Conservation (phyloP, 2,888 invertebrate genomes). For the Eurois occulta region DNA sequence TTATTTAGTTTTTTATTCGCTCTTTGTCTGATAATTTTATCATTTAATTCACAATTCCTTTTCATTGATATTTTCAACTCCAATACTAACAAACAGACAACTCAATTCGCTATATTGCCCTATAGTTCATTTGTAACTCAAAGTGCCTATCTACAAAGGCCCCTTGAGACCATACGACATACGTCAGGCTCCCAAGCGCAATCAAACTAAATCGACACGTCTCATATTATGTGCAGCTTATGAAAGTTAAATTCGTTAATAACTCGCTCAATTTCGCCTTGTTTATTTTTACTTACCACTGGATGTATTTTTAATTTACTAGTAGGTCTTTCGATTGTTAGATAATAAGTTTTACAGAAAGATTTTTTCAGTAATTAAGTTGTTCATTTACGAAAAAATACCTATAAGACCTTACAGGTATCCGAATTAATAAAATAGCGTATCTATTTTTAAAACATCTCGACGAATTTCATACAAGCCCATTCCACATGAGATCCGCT, state of each 20-base stretch:
- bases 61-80: background rate
- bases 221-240: slow-evolving; percentile 61
- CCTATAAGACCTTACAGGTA: background rate
- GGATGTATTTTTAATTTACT: background rate
- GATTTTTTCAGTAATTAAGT: too few relatives aligned
- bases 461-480: too few relatives aligned
- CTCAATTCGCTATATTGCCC: background rate
- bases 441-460: background rate
- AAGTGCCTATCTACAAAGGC: slow-evolving; percentile 31
- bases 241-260: slow-evolving; percentile 59
- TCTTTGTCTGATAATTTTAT: background rate
- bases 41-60: background rate
- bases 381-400: background rate
- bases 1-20: background rate
- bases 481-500: too few relatives aligned
- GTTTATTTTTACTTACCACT: slow-evolving; percentile 21
- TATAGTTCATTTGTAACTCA: slow-evolving; percentile 24
- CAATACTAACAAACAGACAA: background rate
- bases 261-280: slow-evolving; percentile 32
- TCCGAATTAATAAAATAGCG: background rate
- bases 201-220: slow-evolving; percentile 51
- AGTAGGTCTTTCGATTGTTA: background rate
- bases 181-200: slow-evolving; percentile 30
- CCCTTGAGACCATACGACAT: slow-evolving; percentile 33
- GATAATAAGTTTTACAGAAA: background rate